These are phyloP conservation scores for Caerostris darwini DNA, from an alignment of 1,140 invertebrate genomes.

Conservation along the genomic window DNA sequence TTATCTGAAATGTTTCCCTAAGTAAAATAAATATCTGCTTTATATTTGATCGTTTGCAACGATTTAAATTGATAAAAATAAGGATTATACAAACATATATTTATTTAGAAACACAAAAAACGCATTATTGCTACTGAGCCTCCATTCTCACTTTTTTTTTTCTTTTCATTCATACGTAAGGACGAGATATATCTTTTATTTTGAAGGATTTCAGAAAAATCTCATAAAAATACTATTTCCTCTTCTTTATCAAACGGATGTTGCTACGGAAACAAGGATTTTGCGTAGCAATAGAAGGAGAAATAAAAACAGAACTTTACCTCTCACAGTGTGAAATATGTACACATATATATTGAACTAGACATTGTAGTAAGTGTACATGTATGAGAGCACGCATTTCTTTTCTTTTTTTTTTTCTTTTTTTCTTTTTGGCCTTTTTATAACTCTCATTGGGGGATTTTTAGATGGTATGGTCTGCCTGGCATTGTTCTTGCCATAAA, in stretches of 20 bases:
- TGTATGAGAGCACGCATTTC: too few relatives aligned
- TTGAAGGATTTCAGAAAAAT: conserved; percentile 24
- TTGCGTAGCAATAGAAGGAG: neutral
- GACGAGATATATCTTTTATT: neutral
- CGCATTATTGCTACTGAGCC: neutral
- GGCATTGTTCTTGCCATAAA: neutral
- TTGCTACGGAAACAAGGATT: neutral
- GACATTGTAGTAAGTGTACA: neutral
- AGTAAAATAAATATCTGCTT: too few relatives aligned
- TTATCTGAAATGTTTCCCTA: too few relatives aligned
- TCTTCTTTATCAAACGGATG: conserved; percentile 9
- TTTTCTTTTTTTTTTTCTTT: too few relatives aligned
- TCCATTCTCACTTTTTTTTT: neutral
- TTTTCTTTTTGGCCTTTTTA: neutral
- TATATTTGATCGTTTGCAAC: too few relatives aligned
- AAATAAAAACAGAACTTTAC: neutral
- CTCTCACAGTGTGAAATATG: neutral
- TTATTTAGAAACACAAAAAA: neutral
- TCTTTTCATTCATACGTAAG: neutral
- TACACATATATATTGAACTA: neutral
- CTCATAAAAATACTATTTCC: conserved; percentile 7
- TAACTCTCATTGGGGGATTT: neutral
- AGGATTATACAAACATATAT: too few relatives aligned
- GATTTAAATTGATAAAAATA: too few relatives aligned
- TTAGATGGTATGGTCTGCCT: neutral